Conservation (phyloP, 2,113 vertebrate species). For the Neoarius graeffei region DNA sequence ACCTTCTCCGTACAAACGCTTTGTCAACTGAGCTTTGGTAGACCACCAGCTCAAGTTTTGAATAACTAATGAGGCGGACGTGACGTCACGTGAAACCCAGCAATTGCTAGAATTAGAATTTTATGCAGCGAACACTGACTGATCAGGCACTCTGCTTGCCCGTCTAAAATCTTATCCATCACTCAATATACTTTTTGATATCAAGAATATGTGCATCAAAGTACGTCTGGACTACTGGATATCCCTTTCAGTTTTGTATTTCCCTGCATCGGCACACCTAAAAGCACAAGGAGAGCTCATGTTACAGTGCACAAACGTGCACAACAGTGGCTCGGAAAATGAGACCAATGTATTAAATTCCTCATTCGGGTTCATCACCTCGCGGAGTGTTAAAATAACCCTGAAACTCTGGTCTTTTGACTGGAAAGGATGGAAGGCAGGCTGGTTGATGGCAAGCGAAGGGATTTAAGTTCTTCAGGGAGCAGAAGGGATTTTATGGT, state of each 20-base stretch:
- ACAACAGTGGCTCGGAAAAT: neutral
- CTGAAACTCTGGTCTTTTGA: neutral
- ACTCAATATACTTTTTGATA: neutral
- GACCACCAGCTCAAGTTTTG: too few relatives aligned
- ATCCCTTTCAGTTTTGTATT: neutral
- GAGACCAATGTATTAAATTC: neutral
- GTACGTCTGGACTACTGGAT: neutral
- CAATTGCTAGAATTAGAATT: neutral
- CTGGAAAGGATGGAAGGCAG: conserved; percentile 11
- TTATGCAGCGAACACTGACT: neutral
- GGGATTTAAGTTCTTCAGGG: conserved; percentile 43
- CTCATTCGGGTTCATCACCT: neutral
- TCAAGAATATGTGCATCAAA: neutral
- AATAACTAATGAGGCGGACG: too few relatives aligned
- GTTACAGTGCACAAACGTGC: neutral
- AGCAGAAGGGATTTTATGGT: conserved; percentile 35
- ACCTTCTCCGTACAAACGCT: too few relatives aligned
- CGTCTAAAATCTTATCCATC: neutral
- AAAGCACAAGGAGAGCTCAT: neutral
- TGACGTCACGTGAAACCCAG: too few relatives aligned
- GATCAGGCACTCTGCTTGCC: neutral
- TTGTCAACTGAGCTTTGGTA: too few relatives aligned
- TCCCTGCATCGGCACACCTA: neutral
- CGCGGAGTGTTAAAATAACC: conserved; percentile 12
- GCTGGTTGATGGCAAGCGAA: neutral